These are phyloP conservation scores for Leptoclinus maculatus DNA, from an alignment of 2,797 vertebrate genomes.

Conservation along the genomic window DNA sequence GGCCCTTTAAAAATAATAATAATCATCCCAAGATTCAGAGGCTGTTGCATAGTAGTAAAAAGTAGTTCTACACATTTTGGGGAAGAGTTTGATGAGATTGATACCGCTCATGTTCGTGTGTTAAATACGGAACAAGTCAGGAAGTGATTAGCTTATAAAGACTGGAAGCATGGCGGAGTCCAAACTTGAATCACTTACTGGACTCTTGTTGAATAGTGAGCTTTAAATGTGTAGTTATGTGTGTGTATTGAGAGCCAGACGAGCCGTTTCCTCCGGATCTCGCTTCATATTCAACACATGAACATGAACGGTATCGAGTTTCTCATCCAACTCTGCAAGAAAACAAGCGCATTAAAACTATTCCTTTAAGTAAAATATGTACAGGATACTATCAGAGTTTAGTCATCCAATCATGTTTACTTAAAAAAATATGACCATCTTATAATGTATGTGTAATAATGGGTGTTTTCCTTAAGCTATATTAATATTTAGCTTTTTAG, in stretches of 20 bases:
- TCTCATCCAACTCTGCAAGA: not conserved
- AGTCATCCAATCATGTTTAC: not conserved
- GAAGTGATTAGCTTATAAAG: not conserved
- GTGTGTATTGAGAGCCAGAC: not conserved
- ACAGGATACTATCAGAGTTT: not conserved
- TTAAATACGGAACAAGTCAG: not conserved
- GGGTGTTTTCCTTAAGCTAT: not conserved
- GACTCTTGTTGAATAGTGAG: not conserved
- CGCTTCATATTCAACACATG: not conserved
- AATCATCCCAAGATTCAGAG: not conserved
- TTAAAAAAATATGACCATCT: not conserved
- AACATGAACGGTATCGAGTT: not conserved
- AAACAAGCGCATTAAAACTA: not conserved
- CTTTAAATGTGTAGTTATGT: not conserved
- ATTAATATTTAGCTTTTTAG: not conserved
- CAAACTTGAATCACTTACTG: no score
- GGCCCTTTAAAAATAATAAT: slow-evolving; percentile 28
- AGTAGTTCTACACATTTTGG: not conserved
- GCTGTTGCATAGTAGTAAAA: slow-evolving; percentile 35
- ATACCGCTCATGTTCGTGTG: not conserved
- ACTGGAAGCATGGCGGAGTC: not conserved
- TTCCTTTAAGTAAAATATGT: not conserved
- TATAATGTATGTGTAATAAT: not conserved
- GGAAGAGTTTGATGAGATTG: not conserved
- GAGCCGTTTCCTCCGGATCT: not conserved